These are phyloP conservation scores for Drosophila saltans DNA, from an alignment of 1,140 invertebrate species.

Conservation along the genomic window DNA sequence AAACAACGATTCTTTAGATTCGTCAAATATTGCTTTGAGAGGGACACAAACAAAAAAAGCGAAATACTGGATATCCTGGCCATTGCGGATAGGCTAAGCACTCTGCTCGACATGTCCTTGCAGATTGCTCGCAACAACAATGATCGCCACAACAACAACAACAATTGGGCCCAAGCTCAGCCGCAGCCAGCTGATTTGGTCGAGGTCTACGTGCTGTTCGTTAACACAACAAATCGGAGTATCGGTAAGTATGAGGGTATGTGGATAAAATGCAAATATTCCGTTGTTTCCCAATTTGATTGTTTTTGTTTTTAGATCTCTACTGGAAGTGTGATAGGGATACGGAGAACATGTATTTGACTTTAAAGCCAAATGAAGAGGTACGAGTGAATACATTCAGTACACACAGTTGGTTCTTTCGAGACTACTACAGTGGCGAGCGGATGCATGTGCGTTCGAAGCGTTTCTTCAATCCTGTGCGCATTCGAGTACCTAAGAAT, in stretches of 20 bases:
- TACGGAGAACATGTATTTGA: conserved; percentile 84
- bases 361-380: conserved; percentile 84
- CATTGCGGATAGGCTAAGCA: conserved; percentile 44
- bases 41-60: background rate
- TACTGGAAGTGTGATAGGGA: conserved; percentile 91
- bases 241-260: background rate
- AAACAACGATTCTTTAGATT: conserved; percentile 36
- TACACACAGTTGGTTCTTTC: conserved; percentile 89
- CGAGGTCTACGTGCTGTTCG: conserved; percentile 87
- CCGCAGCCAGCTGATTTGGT: conserved; percentile 31
- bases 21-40: background rate
- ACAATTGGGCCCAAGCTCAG: conserved; percentile 18
- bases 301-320: conserved; percentile 85
- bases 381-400: conserved; percentile 88
- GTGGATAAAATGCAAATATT: background rate
- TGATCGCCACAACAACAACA: conserved; percentile 26
- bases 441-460: conserved; percentile 82
- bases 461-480: conserved; percentile 74
- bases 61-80: conserved; percentile 28
- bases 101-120: conserved; percentile 51
- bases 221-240: conserved; percentile 86
- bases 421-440: conserved; percentile 86
- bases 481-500: conserved; percentile 58
- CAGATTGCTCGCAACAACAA: conserved; percentile 56
- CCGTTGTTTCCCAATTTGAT: background rate